A percentile compares a stretch with the other conserved stretches of the same genome.
Evolutionary conservation across 2,113 vertebrate genomes (phyloP).

Genomic region (Clarias gariepinus): DNA sequence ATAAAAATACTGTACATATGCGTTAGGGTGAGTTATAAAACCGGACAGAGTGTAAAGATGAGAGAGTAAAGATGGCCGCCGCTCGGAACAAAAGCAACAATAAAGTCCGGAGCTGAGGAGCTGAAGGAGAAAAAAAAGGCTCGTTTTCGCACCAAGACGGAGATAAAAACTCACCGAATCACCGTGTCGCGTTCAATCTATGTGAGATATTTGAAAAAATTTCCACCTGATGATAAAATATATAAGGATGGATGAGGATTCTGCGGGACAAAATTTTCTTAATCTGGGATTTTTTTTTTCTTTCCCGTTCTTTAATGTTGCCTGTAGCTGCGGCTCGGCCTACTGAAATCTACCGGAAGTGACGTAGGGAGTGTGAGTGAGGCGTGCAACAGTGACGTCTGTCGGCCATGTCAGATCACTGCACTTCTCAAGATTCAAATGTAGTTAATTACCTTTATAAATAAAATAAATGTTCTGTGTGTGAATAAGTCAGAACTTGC

Average conservation of each 20-base stretch:
- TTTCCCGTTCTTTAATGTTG: constrained; percentile 58
- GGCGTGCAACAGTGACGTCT: background rate
- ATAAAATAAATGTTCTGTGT: background rate
- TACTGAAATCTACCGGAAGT: constrained; percentile 26
- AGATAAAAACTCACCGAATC: constrained; percentile 67
- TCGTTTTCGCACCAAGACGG: background rate
- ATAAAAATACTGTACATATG: no score
- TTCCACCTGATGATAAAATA: constrained; percentile 61
- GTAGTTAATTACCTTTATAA: no score
- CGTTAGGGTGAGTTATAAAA: background rate
- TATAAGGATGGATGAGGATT: constrained; percentile 77
- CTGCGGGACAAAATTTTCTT: constrained; percentile 62
- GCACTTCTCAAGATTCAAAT: background rate
- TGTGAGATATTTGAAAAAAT: constrained; percentile 56
- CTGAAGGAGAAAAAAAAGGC: constrained; percentile 24
- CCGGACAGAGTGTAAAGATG: background rate
- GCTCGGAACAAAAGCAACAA: constrained; percentile 80
- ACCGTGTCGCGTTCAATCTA: constrained; percentile 56
- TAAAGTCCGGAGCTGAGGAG: constrained; percentile 62
- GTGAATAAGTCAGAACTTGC: no score
- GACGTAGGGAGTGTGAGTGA: background rate
- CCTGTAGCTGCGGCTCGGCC: constrained; percentile 31
- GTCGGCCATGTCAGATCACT: background rate
- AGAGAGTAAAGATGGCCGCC: constrained; percentile 82
- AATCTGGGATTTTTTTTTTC: constrained; percentile 49